A percentile compares a stretch with the other conserved stretches of the same genome.
Evolutionary conservation across 2,797 vertebrate genomes (phyloP).

Genomic region (Gymnothorax javanicus): DNA sequence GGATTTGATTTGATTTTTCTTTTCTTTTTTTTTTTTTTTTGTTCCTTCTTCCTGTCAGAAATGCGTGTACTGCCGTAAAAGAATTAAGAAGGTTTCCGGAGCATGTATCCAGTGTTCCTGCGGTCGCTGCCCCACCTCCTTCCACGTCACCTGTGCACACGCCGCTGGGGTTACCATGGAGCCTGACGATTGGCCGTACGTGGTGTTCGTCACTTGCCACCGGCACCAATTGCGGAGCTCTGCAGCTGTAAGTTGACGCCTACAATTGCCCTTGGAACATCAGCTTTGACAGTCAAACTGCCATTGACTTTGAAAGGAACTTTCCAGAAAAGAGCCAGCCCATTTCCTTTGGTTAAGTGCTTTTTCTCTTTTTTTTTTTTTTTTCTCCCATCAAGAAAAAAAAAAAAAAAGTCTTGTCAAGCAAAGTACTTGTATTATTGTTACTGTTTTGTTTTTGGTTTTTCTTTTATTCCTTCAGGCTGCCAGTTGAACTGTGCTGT

Average conservation of each 20-base stretch:
- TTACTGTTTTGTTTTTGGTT: no score
- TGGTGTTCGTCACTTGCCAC: constrained; percentile 92
- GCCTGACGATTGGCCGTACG: constrained; percentile 92
- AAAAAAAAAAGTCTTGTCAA: no score
- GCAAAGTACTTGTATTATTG: no score
- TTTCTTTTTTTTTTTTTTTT: constrained; percentile 2
- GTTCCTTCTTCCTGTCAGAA: constrained; percentile 48
- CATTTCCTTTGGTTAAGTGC: neutral
- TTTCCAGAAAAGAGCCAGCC: neutral
- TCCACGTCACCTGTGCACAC: constrained; percentile 95
- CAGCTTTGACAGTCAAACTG: neutral
- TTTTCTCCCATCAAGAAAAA: neutral
- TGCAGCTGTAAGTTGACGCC: constrained; percentile 75
- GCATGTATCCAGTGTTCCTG: constrained; percentile 95
- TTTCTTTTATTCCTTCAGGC: no score
- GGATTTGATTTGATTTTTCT: neutral
- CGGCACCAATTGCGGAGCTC: constrained; percentile 84
- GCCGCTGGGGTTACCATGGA: constrained; percentile 93
- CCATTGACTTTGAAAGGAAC: neutral
- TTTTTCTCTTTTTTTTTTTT: neutral
- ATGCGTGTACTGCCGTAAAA: constrained; percentile 78
- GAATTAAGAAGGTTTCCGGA: constrained; percentile 82
- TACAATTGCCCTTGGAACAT: neutral
- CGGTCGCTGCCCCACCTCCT: constrained; percentile 88
- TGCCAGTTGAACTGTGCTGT: no score